Evolutionary conservation across 2,113 vertebrate genomes (phyloP).

Genomic region (Sorex fumeus): DNA sequence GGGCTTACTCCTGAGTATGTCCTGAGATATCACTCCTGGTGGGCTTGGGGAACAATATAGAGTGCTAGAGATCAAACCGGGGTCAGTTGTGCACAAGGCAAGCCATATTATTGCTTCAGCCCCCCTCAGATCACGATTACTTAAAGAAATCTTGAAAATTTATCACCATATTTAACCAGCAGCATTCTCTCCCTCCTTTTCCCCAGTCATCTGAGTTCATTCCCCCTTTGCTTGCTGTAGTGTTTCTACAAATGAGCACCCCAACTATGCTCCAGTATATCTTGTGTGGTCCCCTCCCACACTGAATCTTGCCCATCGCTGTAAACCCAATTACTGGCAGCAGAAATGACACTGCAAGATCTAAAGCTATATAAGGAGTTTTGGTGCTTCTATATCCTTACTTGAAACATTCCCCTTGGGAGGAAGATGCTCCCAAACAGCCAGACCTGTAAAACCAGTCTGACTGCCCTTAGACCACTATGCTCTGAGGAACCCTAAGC

Average conservation of each 20-base stretch:
- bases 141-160: constrained; percentile 53
- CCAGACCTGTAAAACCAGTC: not conserved
- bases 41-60: no score
- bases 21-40: no score
- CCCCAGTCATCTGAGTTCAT: not conserved
- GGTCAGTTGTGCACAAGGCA: no score
- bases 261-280: not conserved
- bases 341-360: not conserved
- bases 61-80: no score
- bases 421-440: not conserved
- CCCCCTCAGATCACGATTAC: constrained; percentile 10
- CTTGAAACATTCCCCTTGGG: not conserved
- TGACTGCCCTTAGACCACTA: not conserved
- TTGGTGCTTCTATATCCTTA: not conserved
- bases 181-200: not conserved
- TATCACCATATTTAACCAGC: not conserved
- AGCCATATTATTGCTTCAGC: no score
- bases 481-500: not conserved
- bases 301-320: not conserved
- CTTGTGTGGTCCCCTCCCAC: not conserved
- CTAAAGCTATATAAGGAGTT: not conserved
- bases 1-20: no score
- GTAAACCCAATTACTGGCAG: not conserved
- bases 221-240: not conserved
- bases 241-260: not conserved